Conservation (phyloP, 64 coral and sea anemone species). For the Actinia tenebrosa region DNA sequence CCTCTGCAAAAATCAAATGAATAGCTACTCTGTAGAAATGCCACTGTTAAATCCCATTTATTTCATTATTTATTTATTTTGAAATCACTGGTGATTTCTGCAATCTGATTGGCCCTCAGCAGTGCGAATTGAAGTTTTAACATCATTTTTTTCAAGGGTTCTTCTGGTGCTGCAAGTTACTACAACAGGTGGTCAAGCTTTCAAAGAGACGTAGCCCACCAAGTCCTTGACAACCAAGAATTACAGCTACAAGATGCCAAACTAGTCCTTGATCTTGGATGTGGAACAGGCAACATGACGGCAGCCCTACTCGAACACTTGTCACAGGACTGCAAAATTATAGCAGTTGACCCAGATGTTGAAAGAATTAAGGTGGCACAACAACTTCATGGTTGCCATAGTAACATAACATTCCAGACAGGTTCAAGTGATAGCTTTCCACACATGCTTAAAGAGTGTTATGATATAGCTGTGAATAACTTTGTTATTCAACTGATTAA, state of each 20-base stretch:
- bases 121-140: no score
- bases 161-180: background rate
- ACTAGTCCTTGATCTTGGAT: conserved; percentile 12
- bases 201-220: background rate
- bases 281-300: conserved; percentile 23
- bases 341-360: conserved; percentile 23
- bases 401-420: background rate
- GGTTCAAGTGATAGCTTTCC: background rate
- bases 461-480: background rate
- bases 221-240: background rate
- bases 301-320: background rate
- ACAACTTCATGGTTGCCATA: background rate
- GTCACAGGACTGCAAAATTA: background rate
- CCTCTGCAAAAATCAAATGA: no score
- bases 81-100: no score
- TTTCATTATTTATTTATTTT: no score
- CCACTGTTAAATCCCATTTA: no score
- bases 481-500: background rate
- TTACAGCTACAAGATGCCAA: background rate
- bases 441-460: background rate
- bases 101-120: no score
- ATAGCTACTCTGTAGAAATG: no score
- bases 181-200: background rate
- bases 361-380: conserved; percentile 16
- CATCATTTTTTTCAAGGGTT: no score